These are phyloP conservation scores for Ctenopoma multispine DNA, from an alignment of 2,797 vertebrate species.

Conservation along the genomic window DNA sequence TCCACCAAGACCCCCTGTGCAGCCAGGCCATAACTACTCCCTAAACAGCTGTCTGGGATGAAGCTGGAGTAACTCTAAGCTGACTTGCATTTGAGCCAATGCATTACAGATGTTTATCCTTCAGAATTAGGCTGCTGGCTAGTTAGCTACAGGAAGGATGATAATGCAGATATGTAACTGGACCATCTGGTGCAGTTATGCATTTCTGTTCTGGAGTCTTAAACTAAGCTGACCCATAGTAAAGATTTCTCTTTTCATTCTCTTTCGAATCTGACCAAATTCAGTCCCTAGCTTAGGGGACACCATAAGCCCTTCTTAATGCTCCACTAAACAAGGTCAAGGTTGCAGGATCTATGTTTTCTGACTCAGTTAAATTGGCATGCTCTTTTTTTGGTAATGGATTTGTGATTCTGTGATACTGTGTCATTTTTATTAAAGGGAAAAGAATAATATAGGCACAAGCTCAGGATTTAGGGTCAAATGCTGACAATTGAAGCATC, in stretches of 20 bases:
- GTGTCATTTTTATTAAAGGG: constrained; percentile 82
- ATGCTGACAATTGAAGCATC: constrained; percentile 79
- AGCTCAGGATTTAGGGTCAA: constrained; percentile 77
- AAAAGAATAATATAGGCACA: constrained; percentile 75
- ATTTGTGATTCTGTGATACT: constrained; percentile 79
- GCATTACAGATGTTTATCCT: constrained; percentile 83
- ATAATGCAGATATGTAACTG: constrained; percentile 57
- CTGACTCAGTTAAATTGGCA: constrained; percentile 82
- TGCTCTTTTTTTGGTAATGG: constrained; percentile 78
- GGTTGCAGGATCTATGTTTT: constrained; percentile 79
- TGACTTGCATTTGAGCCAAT: constrained; percentile 69
- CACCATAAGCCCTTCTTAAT: constrained; percentile 69
- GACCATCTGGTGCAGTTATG: constrained; percentile 51
- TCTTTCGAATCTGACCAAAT: constrained; percentile 71
- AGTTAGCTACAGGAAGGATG: constrained; percentile 48
- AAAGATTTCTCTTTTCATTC: constrained; percentile 65
- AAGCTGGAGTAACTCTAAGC: constrained; percentile 79
- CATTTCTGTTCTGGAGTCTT: constrained; percentile 65
- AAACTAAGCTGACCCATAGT: constrained; percentile 63
- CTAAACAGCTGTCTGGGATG: constrained; percentile 81
- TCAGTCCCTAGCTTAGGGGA: constrained; percentile 65
- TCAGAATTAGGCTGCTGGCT: constrained; percentile 59
- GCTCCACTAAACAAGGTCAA: constrained; percentile 81
- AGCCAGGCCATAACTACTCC: constrained; percentile 67
- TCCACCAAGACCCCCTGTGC: constrained; percentile 74